Evolutionary conservation across 2,888 invertebrate genomes (phyloP).

Genomic region (Habrosyne pyritoides): DNA sequence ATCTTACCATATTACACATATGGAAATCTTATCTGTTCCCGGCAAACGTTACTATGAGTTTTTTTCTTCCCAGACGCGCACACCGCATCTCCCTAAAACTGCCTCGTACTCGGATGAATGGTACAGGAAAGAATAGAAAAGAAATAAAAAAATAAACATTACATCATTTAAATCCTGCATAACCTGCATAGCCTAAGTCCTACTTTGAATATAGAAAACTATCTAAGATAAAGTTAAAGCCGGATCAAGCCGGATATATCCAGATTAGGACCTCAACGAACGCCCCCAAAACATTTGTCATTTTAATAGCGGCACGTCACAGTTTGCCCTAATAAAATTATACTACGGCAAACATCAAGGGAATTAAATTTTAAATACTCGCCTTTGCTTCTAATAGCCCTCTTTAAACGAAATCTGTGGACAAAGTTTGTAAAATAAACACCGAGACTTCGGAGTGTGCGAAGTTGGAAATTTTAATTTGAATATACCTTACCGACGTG

Average conservation of each 20-base stretch:
- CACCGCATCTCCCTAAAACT: too few relatives aligned
- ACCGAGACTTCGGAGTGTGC: slow-evolving; percentile 16
- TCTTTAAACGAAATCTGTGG: slow-evolving; percentile 33
- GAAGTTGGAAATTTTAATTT: slow-evolving; percentile 42
- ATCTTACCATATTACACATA: too few relatives aligned
- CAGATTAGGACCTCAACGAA: slow-evolving; percentile 41
- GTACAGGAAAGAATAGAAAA: too few relatives aligned
- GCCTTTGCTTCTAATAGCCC: slow-evolving; percentile 35
- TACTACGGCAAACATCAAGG: slow-evolving; percentile 41
- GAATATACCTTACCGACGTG: slow-evolving; percentile 26
- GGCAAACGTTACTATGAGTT: too few relatives aligned
- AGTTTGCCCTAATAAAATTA: slow-evolving; percentile 52
- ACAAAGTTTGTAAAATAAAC: slow-evolving; percentile 34
- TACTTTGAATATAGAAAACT: not conserved
- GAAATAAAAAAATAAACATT: too few relatives aligned
- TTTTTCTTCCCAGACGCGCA: too few relatives aligned
- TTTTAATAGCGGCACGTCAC: slow-evolving; percentile 48
- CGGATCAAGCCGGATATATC: slow-evolving; percentile 25
- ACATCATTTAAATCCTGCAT: too few relatives aligned
- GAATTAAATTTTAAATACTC: slow-evolving; percentile 47
- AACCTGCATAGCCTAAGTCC: too few relatives aligned
- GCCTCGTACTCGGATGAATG: too few relatives aligned
- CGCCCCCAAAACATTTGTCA: slow-evolving; percentile 49
- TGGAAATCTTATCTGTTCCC: too few relatives aligned
- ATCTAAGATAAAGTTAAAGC: not conserved